phyloP scores from a whole-genome alignment of 1,140 invertebrate species.

The Neotoxoptera formosana region DNA sequence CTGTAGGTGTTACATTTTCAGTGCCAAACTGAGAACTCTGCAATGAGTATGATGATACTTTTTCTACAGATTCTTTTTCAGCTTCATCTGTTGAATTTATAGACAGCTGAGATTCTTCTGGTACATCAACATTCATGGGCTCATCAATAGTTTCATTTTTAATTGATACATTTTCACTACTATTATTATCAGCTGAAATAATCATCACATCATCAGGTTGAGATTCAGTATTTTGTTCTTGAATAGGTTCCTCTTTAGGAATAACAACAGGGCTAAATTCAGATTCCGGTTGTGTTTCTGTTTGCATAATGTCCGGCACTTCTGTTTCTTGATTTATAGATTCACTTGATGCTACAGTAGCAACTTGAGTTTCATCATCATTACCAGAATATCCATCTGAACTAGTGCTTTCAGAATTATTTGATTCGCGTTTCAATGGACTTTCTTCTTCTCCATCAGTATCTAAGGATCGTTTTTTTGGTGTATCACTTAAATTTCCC shows the following conservation, averaged over 20 bases:
- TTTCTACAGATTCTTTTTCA: constrained; percentile 54
- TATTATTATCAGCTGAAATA: constrained; percentile 38
- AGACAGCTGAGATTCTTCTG: constrained; percentile 55
- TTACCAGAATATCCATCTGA: constrained; percentile 55
- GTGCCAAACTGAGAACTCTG: constrained; percentile 33
- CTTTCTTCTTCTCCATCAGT: constrained; percentile 54
- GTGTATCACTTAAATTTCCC: constrained; percentile 42
- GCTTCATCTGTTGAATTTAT: constrained; percentile 31
- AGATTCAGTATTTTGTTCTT: constrained; percentile 53
- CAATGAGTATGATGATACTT: neutral
- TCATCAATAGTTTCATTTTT: constrained; percentile 53
- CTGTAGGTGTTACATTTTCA: constrained; percentile 48
- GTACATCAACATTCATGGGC: constrained; percentile 33
- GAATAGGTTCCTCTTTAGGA: constrained; percentile 54
- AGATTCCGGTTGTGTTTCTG: constrained; percentile 31
- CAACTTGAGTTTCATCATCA: constrained; percentile 50
- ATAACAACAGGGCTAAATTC: constrained; percentile 32
- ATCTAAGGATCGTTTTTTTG: constrained; percentile 54
- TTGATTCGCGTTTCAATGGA: constrained; percentile 51
- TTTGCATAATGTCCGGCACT: constrained; percentile 25
- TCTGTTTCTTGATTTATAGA: constrained; percentile 46
- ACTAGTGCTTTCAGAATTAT: constrained; percentile 53
- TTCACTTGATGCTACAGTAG: constrained; percentile 42
- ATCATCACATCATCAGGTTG: constrained; percentile 25
- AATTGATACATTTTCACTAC: constrained; percentile 31